Conservation (phyloP, 2,888 invertebrate species). For the Ischnus inquisitorius region DNA sequence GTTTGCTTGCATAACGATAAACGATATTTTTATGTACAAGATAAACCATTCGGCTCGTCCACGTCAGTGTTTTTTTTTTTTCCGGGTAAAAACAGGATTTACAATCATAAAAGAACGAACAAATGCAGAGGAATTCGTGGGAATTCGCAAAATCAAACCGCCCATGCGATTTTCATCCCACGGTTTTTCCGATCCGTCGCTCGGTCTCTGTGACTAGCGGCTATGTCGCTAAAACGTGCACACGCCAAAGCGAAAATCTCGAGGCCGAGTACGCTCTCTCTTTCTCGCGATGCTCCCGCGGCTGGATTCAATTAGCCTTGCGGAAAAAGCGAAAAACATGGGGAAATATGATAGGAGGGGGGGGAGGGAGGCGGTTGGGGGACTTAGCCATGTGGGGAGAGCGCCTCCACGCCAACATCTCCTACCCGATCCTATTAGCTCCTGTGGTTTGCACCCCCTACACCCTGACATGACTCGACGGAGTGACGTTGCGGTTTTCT, state of each 20-base stretch:
- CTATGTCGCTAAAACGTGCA: slow-evolving; percentile 24
- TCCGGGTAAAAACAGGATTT: neutral
- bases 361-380: slow-evolving; percentile 20
- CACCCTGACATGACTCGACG: slow-evolving; percentile 23
- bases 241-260: slow-evolving; percentile 2
- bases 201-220: slow-evolving; percentile 6
- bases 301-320: slow-evolving; percentile 64
- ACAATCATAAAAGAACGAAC: neutral
- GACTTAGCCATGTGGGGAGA: neutral
- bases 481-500: slow-evolving; percentile 43
- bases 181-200: slow-evolving; percentile 41
- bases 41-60: neutral
- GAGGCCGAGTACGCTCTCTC: slow-evolving; percentile 12
- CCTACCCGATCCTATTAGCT: slow-evolving; percentile 51
- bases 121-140: neutral
- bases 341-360: slow-evolving; percentile 59
- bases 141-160: slow-evolving; percentile 52
- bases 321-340: slow-evolving; percentile 61
- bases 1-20: neutral
- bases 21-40: slow-evolving; percentile 14
- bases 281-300: slow-evolving; percentile 32
- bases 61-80: neutral
- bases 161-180: slow-evolving; percentile 54
- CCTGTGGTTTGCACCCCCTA: slow-evolving; percentile 47
- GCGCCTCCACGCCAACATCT: slow-evolving; percentile 15